A percentile compares a stretch with the other conserved stretches of the same genome.
These are phyloP conservation scores for Cherax quadricarinatus DNA, from an alignment of 1,140 invertebrate genomes.

Conservation along the genomic window DNA sequence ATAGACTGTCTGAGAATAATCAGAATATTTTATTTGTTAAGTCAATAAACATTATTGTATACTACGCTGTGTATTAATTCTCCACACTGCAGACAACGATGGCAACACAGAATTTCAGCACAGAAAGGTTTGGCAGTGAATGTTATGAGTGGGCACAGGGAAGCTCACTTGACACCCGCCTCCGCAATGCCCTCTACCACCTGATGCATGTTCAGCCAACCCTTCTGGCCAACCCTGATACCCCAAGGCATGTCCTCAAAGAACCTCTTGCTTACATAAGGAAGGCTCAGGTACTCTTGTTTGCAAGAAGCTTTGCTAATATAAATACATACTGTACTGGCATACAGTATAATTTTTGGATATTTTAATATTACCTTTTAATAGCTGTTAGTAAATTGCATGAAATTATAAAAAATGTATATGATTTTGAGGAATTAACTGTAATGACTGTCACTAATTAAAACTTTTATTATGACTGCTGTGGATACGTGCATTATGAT, in stretches of 20 bases:
- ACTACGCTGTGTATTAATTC: too few species aligned
- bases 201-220: constrained; percentile 71
- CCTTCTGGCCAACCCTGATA: constrained; percentile 68
- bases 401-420: too few species aligned
- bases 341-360: too few species aligned
- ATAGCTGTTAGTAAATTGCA: too few species aligned
- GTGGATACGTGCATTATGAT: too few species aligned
- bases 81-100: constrained; percentile 59
- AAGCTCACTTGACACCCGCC: constrained; percentile 69
- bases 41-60: too few species aligned
- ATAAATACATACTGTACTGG: neutral
- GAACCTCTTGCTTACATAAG: constrained; percentile 83
- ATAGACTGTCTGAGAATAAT: too few species aligned
- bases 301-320: neutral
- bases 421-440: too few species aligned
- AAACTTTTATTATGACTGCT: too few species aligned
- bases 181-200: constrained; percentile 73
- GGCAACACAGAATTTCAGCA: constrained; percentile 69
- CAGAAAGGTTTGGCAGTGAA: constrained; percentile 62
- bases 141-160: constrained; percentile 70
- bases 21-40: too few species aligned
- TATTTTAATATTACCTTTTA: too few species aligned
- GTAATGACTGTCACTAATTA: too few species aligned
- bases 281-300: constrained; percentile 82
- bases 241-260: constrained; percentile 66